Evolutionary conservation across 2,888 invertebrate genomes (phyloP).

Genomic region (Thumatha senex): DNA sequence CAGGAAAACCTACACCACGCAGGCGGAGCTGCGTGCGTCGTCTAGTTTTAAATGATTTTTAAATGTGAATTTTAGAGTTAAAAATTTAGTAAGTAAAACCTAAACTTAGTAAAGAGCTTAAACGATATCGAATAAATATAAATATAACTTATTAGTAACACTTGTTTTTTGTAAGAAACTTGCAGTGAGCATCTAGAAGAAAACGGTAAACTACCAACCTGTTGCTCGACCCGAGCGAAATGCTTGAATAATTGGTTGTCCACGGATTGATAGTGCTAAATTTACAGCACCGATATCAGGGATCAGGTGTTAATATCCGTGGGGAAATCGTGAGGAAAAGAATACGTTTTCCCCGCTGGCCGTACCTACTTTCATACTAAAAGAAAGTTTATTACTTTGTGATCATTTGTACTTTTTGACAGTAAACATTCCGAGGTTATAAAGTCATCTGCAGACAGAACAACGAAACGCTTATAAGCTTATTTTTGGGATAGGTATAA

Average conservation of each 20-base stretch:
- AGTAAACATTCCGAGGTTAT: conserved; percentile 29
- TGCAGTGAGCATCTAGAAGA: conserved; percentile 45
- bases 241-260: conserved; percentile 74
- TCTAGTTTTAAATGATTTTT: no score
- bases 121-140: conserved; percentile 24
- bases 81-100: no score
- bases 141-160: conserved; percentile 46
- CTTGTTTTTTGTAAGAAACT: conserved; percentile 50
- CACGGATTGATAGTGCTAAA: conserved; percentile 57
- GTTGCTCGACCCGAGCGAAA: conserved; percentile 68
- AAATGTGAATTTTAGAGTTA: no score
- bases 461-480: conserved; percentile 18
- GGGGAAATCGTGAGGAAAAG: conserved; percentile 62
- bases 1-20: no score
- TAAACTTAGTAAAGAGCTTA: conserved; percentile 26
- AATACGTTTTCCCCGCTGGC: conserved; percentile 31
- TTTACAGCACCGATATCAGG: conserved; percentile 47
- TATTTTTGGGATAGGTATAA: conserved; percentile 23
- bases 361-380: conserved; percentile 42
- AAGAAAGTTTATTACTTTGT: conserved; percentile 38
- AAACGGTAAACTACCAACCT: conserved; percentile 66
- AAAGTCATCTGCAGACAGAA: conserved; percentile 30
- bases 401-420: conserved; percentile 13
- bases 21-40: no score
- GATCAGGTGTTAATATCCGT: conserved; percentile 76